Evolutionary conservation across 2,888 invertebrate genomes (phyloP).

Genomic region (Rhyacophila evoluta): DNA sequence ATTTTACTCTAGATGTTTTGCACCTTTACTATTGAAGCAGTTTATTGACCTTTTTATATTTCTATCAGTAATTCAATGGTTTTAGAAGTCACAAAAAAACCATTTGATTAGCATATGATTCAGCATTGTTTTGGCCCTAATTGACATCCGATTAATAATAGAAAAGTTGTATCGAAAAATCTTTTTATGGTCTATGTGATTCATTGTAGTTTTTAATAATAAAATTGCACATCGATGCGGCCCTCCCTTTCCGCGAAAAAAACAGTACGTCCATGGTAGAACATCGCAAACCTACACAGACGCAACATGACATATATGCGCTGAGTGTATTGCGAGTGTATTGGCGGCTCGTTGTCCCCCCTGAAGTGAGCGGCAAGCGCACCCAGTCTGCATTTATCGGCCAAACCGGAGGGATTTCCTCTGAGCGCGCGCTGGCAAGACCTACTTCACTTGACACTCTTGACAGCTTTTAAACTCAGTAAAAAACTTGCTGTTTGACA

Average conservation of each 20-base stretch:
- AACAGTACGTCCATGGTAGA: neutral
- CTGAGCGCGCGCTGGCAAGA: constrained; percentile 1
- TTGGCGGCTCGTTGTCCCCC: constrained; percentile 37
- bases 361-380: constrained; percentile 31
- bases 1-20: too few species aligned
- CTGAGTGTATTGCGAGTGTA: neutral
- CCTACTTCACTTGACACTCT: neutral
- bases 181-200: neutral
- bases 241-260: constrained; percentile 17
- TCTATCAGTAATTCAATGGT: too few species aligned
- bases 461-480: neutral
- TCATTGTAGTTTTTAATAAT: constrained; percentile 14
- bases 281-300: constrained; percentile 11
- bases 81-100: too few species aligned
- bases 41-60: too few species aligned
- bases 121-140: neutral
- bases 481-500: constrained; percentile 11
- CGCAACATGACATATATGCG: neutral
- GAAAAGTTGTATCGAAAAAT: neutral
- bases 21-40: too few species aligned
- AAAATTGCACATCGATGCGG: constrained; percentile 19
- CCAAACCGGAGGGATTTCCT: constrained; percentile 32
- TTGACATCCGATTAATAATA: neutral
- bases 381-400: constrained; percentile 45
- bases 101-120: too few species aligned